Base-by-base conservation (phyloP, 1,140 invertebrate genomes). In the Lepidurus apus region DNA sequence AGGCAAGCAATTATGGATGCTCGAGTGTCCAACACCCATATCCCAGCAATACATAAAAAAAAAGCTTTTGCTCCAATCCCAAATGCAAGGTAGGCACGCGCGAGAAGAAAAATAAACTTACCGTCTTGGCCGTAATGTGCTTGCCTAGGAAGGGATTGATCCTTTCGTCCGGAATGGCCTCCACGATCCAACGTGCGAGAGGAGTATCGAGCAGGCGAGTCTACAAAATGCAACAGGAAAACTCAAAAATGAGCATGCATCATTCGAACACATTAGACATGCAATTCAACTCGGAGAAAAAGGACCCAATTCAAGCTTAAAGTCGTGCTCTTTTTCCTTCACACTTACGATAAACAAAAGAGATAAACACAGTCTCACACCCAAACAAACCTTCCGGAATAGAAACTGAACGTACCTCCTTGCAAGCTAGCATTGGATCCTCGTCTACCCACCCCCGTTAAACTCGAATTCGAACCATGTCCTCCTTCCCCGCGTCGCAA, bases 361-460 rank as follows among this genome's bases (percentile, higher is more conserved):
- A 65, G 13, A 21, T 7, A 65, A 65, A 65, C 17, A 9, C 17
- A 65, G 7, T 65, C 53, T 65, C 13, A 21, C 1, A 65, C 53
- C 21, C 13, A 7, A 65, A 65, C 8, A 65, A 4, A 47, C 10
- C 10, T 11, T 47, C 17, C 17, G 21, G 17, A 65, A 5, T 5
- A 65, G 6, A 65, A 65, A 65, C 47, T 80, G 43, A 47, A 75
- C 80, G 26, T 80, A 81, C 81, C 80, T 24, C 79, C 78, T 74
- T 81, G 80, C 26, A 81, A 47, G 75, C 81, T 81, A 9, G 81
- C 79, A 74, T 81, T 81, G 47, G 81, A 81, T 17, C 81, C 81
- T 17, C 81, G 80, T 78, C 81, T 43, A 44, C 76, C 44, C 11
- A 73, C 53, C 4, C 79, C 65, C 17, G 79, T 42, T 21, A 81